phyloP scores from a whole-genome alignment of 2,113 vertebrate species.

The Notarius quadriscutis region DNA sequence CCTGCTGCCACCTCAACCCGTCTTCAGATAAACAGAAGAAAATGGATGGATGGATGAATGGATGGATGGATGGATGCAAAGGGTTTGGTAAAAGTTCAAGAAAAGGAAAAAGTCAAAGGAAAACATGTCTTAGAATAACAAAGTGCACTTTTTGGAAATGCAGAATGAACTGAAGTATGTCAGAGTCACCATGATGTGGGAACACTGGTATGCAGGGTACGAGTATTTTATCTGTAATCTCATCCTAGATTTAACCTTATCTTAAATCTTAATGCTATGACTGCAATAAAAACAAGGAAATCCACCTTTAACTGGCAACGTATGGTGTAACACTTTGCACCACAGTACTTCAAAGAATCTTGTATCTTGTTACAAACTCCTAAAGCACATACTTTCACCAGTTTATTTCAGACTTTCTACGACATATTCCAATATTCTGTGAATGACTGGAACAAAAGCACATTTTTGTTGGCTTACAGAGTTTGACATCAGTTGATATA shows the following conservation, averaged over 20 bases:
- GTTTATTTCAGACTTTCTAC: background rate
- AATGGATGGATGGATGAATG: too few relatives aligned
- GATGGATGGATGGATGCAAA: background rate
- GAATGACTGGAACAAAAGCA: background rate
- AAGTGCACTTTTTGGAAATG: background rate
- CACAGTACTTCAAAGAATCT: background rate
- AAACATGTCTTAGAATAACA: background rate
- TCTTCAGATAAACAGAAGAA: too few relatives aligned
- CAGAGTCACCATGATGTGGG: background rate
- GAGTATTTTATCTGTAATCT: background rate
- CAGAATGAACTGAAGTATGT: background rate
- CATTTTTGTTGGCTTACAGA: background rate
- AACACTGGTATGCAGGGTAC: background rate
- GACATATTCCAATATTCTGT: background rate
- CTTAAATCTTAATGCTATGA: too few relatives aligned
- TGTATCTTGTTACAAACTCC: background rate
- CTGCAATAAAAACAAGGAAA: background rate
- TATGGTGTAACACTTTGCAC: background rate
- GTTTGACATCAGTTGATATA: background rate
- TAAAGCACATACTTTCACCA: background rate
- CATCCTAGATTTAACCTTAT: too few relatives aligned
- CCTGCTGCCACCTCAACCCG: too few relatives aligned
- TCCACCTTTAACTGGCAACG: background rate
- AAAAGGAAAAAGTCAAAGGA: background rate
- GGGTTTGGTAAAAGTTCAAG: background rate